Evolutionary conservation across 2,797 vertebrate species (phyloP).

Genomic region (Silurus lanzhouensis): DNA sequence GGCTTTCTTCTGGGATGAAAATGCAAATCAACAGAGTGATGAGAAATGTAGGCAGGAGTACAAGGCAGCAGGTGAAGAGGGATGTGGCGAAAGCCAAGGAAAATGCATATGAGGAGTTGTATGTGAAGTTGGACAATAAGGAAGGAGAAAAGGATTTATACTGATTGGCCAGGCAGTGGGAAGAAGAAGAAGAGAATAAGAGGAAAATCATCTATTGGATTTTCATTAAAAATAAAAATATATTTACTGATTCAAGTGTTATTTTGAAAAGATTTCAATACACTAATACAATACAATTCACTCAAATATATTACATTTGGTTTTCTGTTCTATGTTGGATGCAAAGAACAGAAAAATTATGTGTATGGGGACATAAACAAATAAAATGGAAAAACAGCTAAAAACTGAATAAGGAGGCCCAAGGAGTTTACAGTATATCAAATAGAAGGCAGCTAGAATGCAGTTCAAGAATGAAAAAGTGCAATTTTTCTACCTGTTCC

Average conservation of each 20-base stretch:
- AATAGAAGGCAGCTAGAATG: background rate
- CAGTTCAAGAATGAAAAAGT: background rate
- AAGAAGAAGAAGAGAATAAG: background rate
- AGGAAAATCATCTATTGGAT: background rate
- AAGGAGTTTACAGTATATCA: background rate
- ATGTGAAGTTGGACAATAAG: no score
- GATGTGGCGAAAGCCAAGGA: no score
- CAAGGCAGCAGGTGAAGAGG: no score
- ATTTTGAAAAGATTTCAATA: background rate
- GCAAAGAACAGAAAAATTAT: background rate
- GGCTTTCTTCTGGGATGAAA: no score
- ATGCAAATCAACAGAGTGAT: no score
- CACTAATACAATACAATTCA: background rate
- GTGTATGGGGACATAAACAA: background rate
- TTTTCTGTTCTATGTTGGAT: background rate
- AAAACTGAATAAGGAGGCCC: background rate
- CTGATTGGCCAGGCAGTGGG: no score
- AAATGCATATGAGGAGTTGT: no score
- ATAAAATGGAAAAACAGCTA: background rate
- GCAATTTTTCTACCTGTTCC: slow-evolving; percentile 45
- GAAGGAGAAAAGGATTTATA: no score
- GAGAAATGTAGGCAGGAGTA: no score
- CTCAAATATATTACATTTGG: background rate
- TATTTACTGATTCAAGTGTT: slow-evolving; percentile 14
- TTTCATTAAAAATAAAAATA: slow-evolving; percentile 14